phyloP scores from a whole-genome alignment of 2,797 vertebrate species.

The Corythornis leucogaster region DNA sequence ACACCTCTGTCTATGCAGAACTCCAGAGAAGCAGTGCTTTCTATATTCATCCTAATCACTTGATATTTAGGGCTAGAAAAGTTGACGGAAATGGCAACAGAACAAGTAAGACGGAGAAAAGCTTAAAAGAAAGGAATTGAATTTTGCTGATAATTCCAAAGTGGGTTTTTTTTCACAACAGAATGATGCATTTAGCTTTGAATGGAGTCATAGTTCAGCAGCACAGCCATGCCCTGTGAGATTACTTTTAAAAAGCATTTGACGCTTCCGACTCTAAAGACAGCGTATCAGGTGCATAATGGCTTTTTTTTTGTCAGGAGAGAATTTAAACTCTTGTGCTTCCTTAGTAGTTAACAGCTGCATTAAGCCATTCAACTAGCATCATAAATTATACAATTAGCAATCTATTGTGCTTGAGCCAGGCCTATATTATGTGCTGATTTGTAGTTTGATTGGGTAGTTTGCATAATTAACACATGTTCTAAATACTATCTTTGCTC shows the following conservation, averaged over 20 bases:
- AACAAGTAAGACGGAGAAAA: accelerated
- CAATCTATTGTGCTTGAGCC: neutral
- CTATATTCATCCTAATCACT: neutral
- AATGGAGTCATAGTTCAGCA: neutral
- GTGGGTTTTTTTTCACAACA: accelerated
- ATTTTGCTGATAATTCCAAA: neutral
- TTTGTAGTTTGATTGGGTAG: neutral
- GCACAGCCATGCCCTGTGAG: neutral
- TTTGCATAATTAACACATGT: neutral
- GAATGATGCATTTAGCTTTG: neutral
- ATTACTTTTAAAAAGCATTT: neutral
- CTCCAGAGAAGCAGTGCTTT: neutral
- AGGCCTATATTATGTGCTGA: neutral
- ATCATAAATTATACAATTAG: neutral
- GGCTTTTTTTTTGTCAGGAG: neutral
- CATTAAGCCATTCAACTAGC: neutral
- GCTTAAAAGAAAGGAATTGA: neutral
- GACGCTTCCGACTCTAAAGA: neutral
- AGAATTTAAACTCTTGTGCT: neutral
- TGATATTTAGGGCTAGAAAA: neutral
- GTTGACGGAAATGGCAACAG: neutral
- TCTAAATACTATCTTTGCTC: neutral
- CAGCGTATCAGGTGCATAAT: neutral
- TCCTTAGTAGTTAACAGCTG: neutral
- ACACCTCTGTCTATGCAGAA: neutral